phyloP scores from a whole-genome alignment of 2,888 invertebrate genomes.

The Trachelus stipa region DNA sequence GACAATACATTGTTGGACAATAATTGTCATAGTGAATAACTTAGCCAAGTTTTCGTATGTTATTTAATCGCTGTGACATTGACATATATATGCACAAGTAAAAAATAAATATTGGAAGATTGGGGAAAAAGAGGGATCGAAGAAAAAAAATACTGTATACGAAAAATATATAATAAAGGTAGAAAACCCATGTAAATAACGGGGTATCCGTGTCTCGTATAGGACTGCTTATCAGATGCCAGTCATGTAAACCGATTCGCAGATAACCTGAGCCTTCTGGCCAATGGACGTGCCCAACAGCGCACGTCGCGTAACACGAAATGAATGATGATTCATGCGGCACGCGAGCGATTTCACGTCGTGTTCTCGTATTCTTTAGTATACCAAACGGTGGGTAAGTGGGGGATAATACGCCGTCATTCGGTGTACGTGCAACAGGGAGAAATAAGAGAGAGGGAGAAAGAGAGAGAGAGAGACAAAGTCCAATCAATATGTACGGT shows the following conservation, averaged over 20 bases:
- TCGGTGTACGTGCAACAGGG: constrained; percentile 57
- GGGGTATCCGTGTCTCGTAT: constrained; percentile 43
- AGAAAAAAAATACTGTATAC: neutral
- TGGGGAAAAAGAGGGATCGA: neutral
- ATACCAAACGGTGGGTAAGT: constrained; percentile 40
- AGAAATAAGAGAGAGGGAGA: constrained; percentile 35
- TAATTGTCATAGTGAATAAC: neutral
- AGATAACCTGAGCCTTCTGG: constrained; percentile 43
- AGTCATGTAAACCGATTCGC: constrained; percentile 53
- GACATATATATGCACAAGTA: neutral
- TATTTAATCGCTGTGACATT: neutral
- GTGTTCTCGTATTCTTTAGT: constrained; percentile 50
- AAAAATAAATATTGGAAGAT: neutral
- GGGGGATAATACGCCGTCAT: constrained; percentile 59
- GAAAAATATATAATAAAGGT: neutral
- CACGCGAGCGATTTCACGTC: constrained; percentile 59
- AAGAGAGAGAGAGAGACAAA: constrained; percentile 14
- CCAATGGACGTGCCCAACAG: neutral
- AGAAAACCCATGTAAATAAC: constrained; percentile 36
- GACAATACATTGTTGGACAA: neutral
- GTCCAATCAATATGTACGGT: constrained; percentile 37
- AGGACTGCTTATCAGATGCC: constrained; percentile 48
- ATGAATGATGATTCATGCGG: constrained; percentile 62
- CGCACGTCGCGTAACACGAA: constrained; percentile 51
- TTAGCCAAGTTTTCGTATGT: neutral